Evolutionary conservation across 2,113 vertebrate genomes (phyloP).

Genomic region (Nyctereutes procyonoides): DNA sequence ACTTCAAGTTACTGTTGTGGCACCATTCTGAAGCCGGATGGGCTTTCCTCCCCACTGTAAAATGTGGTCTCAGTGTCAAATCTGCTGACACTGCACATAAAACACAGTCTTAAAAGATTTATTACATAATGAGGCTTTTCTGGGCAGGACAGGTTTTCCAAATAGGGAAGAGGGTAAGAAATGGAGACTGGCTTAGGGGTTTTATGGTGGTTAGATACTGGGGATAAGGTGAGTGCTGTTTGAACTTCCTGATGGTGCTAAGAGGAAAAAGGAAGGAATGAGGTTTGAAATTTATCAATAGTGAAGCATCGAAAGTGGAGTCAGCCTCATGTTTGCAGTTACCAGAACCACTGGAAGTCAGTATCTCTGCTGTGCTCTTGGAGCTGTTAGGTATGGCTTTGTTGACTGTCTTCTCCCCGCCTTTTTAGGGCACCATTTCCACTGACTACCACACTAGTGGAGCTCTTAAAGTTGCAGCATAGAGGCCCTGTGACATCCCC

Average conservation of each 20-base stretch:
- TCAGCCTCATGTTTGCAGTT: neutral
- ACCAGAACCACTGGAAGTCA: neutral
- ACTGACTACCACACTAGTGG: accelerated
- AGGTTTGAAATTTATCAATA: neutral
- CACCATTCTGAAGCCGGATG: neutral
- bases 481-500: neutral
- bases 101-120: neutral
- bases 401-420: neutral
- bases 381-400: neutral
- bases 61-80: neutral
- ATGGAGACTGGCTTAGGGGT: neutral
- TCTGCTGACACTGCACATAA: neutral
- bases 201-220: neutral
- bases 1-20: neutral
- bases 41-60: neutral
- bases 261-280: neutral
- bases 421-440: neutral
- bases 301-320: neutral
- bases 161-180: neutral
- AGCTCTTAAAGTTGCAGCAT: accelerated
- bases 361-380: neutral
- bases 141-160: neutral
- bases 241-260: neutral
- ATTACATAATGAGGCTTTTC: neutral
- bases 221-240: neutral